Conservation (phyloP, 2,888 invertebrate species). For the Lycophotia porphyrea region DNA sequence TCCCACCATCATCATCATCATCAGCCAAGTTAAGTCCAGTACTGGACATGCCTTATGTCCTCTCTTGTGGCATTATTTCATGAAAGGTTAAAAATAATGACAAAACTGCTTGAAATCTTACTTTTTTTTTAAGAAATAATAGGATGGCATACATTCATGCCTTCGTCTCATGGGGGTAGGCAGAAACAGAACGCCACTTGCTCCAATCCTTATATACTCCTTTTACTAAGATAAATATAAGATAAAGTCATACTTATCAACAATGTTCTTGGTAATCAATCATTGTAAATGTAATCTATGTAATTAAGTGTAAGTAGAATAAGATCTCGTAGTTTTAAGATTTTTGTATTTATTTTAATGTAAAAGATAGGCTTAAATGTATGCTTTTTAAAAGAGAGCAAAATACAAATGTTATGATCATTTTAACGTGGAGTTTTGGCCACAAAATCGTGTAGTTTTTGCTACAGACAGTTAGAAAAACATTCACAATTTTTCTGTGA, state of each 20-base stretch:
- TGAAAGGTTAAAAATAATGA: not conserved
- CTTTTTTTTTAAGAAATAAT: not conserved
- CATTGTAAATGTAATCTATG: constrained; percentile 29
- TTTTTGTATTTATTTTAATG: constrained; percentile 65
- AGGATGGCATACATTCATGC: not conserved
- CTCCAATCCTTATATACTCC: not conserved
- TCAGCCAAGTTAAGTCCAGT: not conserved
- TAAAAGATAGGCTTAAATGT: constrained; percentile 3
- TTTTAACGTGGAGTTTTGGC: constrained; percentile 1
- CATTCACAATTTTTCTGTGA: constrained; percentile 53
- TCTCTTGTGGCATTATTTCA: not conserved
- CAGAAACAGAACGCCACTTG: not conserved
- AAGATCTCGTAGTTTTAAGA: constrained; percentile 69
- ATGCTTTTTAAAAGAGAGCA: constrained; percentile 21
- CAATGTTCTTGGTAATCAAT: constrained; percentile 6
- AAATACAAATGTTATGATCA: constrained; percentile 1
- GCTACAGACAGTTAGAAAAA: constrained; percentile 25
- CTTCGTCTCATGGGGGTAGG: not conserved
- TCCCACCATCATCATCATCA: not conserved
- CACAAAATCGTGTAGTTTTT: not conserved
- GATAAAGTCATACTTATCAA: constrained; percentile 24
- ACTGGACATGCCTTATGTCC: not conserved
- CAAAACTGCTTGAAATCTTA: not conserved
- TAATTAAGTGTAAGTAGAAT: constrained; percentile 58
- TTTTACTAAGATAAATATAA: not conserved